Percentiles rank a stretch among this genome's conserved stretches.
Evolutionary conservation across 2,113 vertebrate genomes (phyloP).

Genomic region (Phasianus colchicus): DNA sequence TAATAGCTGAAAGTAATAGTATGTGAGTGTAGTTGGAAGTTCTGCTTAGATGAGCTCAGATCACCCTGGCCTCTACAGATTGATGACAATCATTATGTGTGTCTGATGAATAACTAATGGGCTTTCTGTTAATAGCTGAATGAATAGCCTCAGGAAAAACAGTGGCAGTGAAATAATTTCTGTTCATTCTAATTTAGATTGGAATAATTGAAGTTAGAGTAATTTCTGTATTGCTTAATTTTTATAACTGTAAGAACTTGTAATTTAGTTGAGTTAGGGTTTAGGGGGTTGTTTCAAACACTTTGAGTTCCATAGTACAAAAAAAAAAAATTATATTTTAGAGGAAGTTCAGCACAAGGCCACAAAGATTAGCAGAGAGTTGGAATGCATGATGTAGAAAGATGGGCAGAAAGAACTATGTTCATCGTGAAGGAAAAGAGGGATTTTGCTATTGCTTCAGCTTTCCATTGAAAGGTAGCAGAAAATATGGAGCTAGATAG

Average conservation of each 20-base stretch:
- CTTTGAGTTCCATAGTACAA: neutral
- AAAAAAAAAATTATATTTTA: neutral
- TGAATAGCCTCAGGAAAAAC: neutral
- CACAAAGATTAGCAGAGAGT: neutral
- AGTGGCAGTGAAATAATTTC: neutral
- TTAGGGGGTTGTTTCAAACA: neutral
- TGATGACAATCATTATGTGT: neutral
- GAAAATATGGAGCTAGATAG: neutral
- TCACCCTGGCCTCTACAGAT: neutral
- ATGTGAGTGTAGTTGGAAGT: neutral
- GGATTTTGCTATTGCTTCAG: neutral
- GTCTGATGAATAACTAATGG: slow-evolving; percentile 14
- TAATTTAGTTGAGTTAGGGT: neutral
- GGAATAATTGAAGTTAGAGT: neutral
- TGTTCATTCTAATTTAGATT: neutral
- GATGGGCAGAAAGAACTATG: neutral
- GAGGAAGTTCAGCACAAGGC: neutral
- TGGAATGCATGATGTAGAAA: neutral
- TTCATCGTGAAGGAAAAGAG: neutral
- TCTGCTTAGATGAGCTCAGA: neutral
- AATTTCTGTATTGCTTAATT: neutral
- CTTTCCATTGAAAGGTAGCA: neutral
- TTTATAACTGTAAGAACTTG: neutral
- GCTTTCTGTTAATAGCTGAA: neutral
- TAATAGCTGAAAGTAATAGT: neutral